Conservation (phyloP, 2,113 vertebrate species). For the Tamias sibiricus region DNA sequence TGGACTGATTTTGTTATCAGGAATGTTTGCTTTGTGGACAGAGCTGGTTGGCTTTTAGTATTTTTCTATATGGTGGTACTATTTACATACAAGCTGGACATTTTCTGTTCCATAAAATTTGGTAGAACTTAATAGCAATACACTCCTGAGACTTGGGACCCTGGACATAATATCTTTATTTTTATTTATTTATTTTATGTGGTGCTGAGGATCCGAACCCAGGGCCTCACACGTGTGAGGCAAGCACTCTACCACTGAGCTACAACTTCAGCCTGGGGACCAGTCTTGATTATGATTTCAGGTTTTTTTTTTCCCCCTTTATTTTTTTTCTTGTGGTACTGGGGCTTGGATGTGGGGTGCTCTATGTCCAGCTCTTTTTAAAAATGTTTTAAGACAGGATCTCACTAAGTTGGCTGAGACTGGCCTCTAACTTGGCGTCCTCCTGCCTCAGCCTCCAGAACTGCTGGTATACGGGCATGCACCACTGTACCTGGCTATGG, state of each 20-base stretch:
- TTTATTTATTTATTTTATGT: neutral
- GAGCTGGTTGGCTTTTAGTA: neutral
- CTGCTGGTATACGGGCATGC: neutral
- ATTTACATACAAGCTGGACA: neutral
- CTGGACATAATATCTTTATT: neutral
- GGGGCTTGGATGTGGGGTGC: too few relatives aligned
- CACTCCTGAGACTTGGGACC: neutral
- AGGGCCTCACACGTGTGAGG: too few relatives aligned
- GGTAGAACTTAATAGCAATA: neutral
- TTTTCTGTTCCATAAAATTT: slow-evolving; percentile 12
- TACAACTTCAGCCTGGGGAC: too few relatives aligned
- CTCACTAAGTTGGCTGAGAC: too few relatives aligned
- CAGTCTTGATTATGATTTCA: too few relatives aligned
- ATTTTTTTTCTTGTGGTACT: too few relatives aligned
- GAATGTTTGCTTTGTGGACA: neutral
- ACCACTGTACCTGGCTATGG: neutral
- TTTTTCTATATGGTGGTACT: neutral
- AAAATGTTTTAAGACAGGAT: neutral
- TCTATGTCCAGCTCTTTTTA: neutral
- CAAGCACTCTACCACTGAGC: too few relatives aligned
- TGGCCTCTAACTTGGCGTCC: neutral
- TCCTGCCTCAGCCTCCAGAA: neutral
- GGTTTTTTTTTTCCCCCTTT: too few relatives aligned
- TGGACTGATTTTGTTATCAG: neutral
- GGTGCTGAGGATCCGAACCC: too few relatives aligned